These are phyloP conservation scores for Myotis lucifugus DNA, from an alignment of 2,113 vertebrate genomes.

Conservation along the genomic window DNA sequence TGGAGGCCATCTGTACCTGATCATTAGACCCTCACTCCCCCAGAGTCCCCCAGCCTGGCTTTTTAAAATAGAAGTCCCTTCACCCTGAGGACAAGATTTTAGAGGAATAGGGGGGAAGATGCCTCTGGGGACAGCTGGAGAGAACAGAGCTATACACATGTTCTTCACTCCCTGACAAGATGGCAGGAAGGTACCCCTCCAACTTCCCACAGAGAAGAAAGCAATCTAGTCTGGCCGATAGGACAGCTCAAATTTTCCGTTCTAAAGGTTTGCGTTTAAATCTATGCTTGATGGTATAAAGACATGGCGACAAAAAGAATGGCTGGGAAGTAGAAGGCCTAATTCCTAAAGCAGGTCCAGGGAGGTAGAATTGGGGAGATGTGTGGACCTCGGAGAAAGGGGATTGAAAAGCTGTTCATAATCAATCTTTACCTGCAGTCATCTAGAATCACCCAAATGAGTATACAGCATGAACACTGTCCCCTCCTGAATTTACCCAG, in stretches of 20 bases:
- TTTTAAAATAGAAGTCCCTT: not conserved
- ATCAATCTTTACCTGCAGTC: not conserved
- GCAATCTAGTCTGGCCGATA: not conserved
- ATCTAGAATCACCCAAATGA: not conserved
- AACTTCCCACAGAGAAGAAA: not conserved
- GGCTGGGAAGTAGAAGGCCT: not conserved
- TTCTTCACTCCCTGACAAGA: not conserved
- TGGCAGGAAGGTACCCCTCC: not conserved
- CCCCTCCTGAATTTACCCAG: constrained; percentile 52
- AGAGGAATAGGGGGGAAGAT: not conserved
- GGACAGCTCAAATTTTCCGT: not conserved
- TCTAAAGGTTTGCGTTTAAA: not conserved
- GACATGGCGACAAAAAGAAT: not conserved
- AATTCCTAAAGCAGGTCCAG: not conserved
- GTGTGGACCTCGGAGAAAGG: not conserved
- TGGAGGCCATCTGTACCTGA: not conserved
- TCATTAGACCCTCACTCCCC: not conserved
- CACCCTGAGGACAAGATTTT: not conserved
- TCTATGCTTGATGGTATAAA: not conserved
- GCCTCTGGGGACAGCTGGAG: not conserved
- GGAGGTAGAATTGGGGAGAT: not conserved
- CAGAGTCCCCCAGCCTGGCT: not conserved
- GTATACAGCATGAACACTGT: not conserved
- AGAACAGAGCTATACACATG: not conserved
- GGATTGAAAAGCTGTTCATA: not conserved